Evolutionary conservation across 2,113 vertebrate species (phyloP).

Genomic region (Calcarius ornatus): DNA sequence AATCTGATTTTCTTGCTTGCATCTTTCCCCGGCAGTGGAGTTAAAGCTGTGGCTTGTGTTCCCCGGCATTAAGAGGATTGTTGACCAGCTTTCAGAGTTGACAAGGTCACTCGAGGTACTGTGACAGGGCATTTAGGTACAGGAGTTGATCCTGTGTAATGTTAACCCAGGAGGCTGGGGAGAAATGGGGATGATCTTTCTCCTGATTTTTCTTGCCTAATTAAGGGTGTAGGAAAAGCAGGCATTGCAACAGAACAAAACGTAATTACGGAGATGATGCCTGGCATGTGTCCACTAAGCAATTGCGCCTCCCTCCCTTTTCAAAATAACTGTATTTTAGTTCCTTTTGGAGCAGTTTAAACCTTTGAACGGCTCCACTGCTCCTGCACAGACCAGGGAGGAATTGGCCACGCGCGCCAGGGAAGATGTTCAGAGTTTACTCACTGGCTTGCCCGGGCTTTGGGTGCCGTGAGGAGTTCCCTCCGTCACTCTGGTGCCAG

Average conservation of each 20-base stretch:
- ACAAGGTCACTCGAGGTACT: conserved; percentile 68
- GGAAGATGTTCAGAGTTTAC: conserved; percentile 24
- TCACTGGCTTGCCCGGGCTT: background rate
- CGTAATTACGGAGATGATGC: conserved; percentile 49
- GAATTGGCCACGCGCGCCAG: background rate
- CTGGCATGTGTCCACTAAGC: conserved; percentile 52
- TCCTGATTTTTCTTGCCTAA: conserved; percentile 37
- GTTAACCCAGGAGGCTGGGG: conserved; percentile 26
- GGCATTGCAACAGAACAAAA: conserved; percentile 48
- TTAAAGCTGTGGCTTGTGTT: conserved; percentile 15
- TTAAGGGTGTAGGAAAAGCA: conserved; percentile 55
- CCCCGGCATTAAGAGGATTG: conserved; percentile 52
- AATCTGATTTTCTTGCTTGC: conserved; percentile 38
- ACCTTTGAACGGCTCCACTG: background rate
- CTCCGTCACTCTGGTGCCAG: background rate
- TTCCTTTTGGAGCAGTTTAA: conserved; percentile 4
- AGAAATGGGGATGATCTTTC: conserved; percentile 40
- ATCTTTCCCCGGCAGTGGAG: background rate
- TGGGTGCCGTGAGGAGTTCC: conserved; percentile 5
- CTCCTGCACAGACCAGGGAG: background rate
- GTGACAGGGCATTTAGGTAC: conserved; percentile 53
- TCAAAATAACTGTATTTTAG: background rate
- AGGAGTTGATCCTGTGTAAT: conserved; percentile 30
- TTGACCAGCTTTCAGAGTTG: conserved; percentile 61
- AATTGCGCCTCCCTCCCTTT: background rate